Base-by-base conservation (phyloP, 1,140 invertebrate species). In the Anastatus disparis region DNA sequence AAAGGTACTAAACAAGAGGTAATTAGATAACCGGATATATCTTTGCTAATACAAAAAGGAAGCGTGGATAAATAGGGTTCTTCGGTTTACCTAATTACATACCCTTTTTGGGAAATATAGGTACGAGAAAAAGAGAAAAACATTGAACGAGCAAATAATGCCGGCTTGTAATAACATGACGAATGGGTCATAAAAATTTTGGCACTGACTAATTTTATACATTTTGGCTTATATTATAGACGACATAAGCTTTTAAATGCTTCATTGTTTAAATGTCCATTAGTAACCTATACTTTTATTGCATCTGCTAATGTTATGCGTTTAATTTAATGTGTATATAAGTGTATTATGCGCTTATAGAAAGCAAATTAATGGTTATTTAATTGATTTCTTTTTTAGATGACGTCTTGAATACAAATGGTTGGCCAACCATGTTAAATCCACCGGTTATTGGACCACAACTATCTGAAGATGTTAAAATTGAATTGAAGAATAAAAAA, bases 401-500 rank as follows among this genome's bases (percentile, higher is more conserved):
- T 2, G 72, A 77, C n/a, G 31, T 61, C 1, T 1, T 31, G 7
- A 59, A 15, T 6, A n/a, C 31, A 0, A 66, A 58, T 1, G 74
- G 56, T 7, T 63, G 52, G n/a, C 74, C 75, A 58, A 4, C 59
- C 20, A 56, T 73, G 35, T 68, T 65, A 2, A 59, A 40, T 27
- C 53, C 46, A 15, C 40, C 48, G n/a, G 20, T 59, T 0, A 26
- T 44, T 26, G 74, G 75, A 26, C 65, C 73, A 0, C 20, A 52
- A 0, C 52, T 78, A 0, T 67, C 73, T 22, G 15, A 53, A 2
- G 68, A 75, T 4, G 80, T 83, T 0, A 77, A 70, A 10, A 75
- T 83, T 1, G 70, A 79, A 8, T 68, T 85, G 6, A 64, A 77
- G 13, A 85, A 85, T 72, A 74, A 71, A 0, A 86, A 90, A 8